Evolutionary conservation across 2,888 invertebrate species (phyloP).

Genomic region (Polyploca ridens): DNA sequence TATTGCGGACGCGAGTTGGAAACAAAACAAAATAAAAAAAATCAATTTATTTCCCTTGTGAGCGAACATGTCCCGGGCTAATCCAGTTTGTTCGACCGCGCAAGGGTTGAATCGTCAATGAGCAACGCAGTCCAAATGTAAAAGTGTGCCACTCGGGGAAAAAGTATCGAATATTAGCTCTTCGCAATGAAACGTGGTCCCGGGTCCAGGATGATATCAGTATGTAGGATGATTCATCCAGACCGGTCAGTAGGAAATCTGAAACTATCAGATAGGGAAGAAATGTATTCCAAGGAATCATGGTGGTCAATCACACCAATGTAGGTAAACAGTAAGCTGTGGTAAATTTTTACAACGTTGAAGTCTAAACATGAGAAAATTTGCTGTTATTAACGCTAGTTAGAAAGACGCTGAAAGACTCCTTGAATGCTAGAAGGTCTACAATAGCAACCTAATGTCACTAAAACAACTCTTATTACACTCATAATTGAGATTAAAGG

Average conservation of each 20-base stretch:
- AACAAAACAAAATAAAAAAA: slow-evolving; percentile 73
- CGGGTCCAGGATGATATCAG: slow-evolving; percentile 59
- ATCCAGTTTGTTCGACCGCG: slow-evolving; percentile 82
- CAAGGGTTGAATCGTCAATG: slow-evolving; percentile 83
- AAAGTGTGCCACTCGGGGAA: slow-evolving; percentile 70
- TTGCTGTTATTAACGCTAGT: too few species aligned
- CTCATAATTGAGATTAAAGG: too few species aligned
- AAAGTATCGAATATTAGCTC: slow-evolving; percentile 74
- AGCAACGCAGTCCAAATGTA: slow-evolving; percentile 76
- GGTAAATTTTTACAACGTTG: too few species aligned
- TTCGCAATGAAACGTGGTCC: slow-evolving; percentile 61
- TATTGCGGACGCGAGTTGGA: slow-evolving; percentile 70
- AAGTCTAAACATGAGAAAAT: too few species aligned
- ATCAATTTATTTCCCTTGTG: slow-evolving; percentile 82
- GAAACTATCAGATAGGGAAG: background rate
- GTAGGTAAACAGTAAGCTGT: too few species aligned
- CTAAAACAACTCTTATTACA: too few species aligned
- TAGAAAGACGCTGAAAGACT: too few species aligned
- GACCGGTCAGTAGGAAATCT: background rate
- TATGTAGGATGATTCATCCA: slow-evolving; percentile 61
- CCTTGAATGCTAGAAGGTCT: too few species aligned
- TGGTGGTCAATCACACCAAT: too few species aligned
- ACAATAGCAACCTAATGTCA: too few species aligned
- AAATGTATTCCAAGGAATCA: too few species aligned
- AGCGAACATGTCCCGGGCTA: slow-evolving; percentile 79